Evolutionary conservation across 2,113 vertebrate species (phyloP), one percentile per base, ranked within the genome.

Genomic region (Sterrhoptilus dennistouni): DNA sequence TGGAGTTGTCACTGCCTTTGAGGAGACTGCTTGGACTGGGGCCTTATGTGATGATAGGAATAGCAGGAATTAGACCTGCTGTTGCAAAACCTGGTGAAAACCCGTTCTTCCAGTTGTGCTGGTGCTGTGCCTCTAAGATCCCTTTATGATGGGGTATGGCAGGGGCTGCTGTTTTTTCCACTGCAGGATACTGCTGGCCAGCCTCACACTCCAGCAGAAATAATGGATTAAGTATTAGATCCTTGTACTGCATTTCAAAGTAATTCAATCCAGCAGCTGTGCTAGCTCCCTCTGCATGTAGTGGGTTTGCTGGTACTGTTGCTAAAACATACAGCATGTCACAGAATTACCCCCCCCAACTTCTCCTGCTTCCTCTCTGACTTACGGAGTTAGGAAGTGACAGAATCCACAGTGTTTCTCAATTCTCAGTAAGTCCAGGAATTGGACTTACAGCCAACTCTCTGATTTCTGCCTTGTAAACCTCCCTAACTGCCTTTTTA

Each of bases 231-330:
- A 56, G 28, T 64, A 33, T 64, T 42, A 42, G 52, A 36, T 80
- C 29, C 31, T 83, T 4, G 1, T 89, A 20, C 25, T 95, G 16
- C 12, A 5, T 91, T 91, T 85, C 84, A 74, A 8, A 66, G 61
- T 60, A 70, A 89, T 69, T 72, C 3, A 9, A 0, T 86, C 23
- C 27, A 33, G 29, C 22, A 83, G 70, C 29, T 79, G 21, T 3
- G 2, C 20, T 29, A 50, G 0, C 38, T 50, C 40, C 68, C 14
- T 47, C 9, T 63, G 19, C 2, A 0, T 29, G 42, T 36, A 15
- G 27, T 45, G 50, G 21, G 17, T 53, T 81, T 91, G 49, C 16
- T 22, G 17, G 15, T 61, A 22, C 54, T 66, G 61, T 65, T 90
- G 29, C 57, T 57, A 25, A 72, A 83, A 36, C n/a, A 5, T 38